Base-by-base conservation (phyloP, 1,140 invertebrate species). In the Ooceraea biroi region DNA sequence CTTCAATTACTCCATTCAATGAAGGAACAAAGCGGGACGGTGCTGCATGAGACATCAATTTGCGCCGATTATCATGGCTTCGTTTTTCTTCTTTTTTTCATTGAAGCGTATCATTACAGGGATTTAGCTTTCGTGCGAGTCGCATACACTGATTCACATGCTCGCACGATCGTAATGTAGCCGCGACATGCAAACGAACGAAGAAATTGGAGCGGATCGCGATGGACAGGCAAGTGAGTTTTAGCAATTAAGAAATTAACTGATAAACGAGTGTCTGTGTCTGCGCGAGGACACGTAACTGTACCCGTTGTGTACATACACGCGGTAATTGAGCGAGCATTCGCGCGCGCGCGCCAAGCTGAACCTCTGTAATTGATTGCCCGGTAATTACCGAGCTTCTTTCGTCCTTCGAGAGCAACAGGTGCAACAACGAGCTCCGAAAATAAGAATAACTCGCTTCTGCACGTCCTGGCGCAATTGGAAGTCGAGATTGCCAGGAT, bases 351-450 rank as follows among this genome's bases (percentile, higher is more conserved):
- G 65, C 11, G 71, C 65, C 55, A 46, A 52, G 57, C 61, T 73
- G 63, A 63, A 41, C 68, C 72, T 84, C 68, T n/a, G 57, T 89
- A 89, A 89, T 89, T 85, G 85, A 89, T 89, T 89, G 88, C 76
- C 74, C 22, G 65, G 12, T 89, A 89, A 89, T 89, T 87, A 82
- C 55, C 72, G 44, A 55, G 66, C 69, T 83, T 48, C 25, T 89
- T 80, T 82, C 65, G 80, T 78, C 60, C 68, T 85, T 88, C 83
- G 55, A 19, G 57, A 46, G 69, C 84, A 85, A 89, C 88, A 89
- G 88, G 87, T 89, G 88, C 87, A 88, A 11, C 85, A 77, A 8
- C 65, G 14, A 60, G 58, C 10, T 41, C 12, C 61, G 61, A 85
- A 87, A 87, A 88, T 88, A 77, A 88, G 48, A 83, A 74, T 74